Evolutionary conservation across 35 echinoderm and acorn worm genomes (phyloP).

Genomic region (Antedon bifida): DNA sequence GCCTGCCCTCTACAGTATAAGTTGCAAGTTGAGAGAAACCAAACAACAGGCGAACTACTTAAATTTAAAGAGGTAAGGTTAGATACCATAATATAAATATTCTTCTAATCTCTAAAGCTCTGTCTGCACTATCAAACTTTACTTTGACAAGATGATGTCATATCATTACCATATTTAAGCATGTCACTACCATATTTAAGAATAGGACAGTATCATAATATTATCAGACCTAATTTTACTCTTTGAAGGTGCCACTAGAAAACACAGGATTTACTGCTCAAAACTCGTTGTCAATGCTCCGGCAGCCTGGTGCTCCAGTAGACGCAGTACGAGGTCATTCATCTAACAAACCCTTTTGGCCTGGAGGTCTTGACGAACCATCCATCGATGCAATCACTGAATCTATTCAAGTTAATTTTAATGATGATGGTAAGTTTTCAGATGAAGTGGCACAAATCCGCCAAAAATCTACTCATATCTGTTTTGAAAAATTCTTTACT

Average conservation of each 20-base stretch:
- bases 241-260: slow-evolving; percentile 43
- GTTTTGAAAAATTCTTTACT: too few relatives aligned
- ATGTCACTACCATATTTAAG: too few relatives aligned
- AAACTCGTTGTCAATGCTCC: slow-evolving; percentile 62
- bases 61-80: slow-evolving; percentile 78
- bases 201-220: too few relatives aligned
- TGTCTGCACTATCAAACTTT: too few relatives aligned
- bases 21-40: slow-evolving; percentile 61
- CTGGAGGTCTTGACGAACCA: slow-evolving; percentile 75
- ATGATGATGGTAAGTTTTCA: too few relatives aligned
- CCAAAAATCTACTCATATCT: too few relatives aligned
- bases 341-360: slow-evolving; percentile 88
- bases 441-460: too few relatives aligned
- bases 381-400: background rate
- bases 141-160: too few relatives aligned
- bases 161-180: too few relatives aligned
- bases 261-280: slow-evolving; percentile 64
- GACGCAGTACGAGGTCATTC: slow-evolving; percentile 75
- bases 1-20: slow-evolving; percentile 51
- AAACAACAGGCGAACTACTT: slow-evolving; percentile 69
- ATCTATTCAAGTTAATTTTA: slow-evolving; percentile 10
- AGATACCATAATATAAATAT: background rate
- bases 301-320: slow-evolving; percentile 74
- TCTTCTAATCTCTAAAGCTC: background rate
- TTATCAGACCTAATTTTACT: background rate